Evolutionary conservation across 2,113 vertebrate genomes (phyloP).

Genomic region (Mola mola): DNA sequence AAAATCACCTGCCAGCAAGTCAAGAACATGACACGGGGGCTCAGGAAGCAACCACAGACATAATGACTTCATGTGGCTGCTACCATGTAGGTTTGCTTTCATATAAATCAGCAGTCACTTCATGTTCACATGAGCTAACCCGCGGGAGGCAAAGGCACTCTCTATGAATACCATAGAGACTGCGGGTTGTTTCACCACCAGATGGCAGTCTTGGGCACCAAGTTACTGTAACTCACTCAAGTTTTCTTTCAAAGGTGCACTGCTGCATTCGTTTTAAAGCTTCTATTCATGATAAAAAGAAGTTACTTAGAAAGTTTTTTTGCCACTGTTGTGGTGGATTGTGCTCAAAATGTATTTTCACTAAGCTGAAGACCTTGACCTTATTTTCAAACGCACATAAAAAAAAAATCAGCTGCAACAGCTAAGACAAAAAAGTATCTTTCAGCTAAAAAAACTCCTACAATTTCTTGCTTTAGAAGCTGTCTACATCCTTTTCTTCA

Average conservation of each 20-base stretch:
- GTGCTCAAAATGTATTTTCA: no score
- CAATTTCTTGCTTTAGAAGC: no score
- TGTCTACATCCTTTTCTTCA: no score
- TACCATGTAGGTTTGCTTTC: constrained; percentile 20
- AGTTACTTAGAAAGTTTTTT: no score
- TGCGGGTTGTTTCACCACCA: constrained; percentile 44
- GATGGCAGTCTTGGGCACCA: constrained; percentile 58
- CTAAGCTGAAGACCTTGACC: no score
- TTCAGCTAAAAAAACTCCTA: no score
- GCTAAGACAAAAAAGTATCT: no score
- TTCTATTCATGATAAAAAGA: no score
- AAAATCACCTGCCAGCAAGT: constrained; percentile 1
- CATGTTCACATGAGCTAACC: neutral
- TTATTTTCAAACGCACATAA: no score
- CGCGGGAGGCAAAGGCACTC: constrained; percentile 20
- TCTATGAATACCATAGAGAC: neutral
- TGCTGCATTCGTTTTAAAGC: no score
- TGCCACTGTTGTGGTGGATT: no score
- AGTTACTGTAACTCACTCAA: constrained; percentile 3
- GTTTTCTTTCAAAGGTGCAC: neutral
- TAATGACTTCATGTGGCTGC: constrained; percentile 38
- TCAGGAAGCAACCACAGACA: constrained; percentile 4
- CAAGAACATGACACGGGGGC: neutral
- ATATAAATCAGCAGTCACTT: constrained; percentile 33
- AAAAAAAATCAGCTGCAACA: no score